Conservation (phyloP, 1,140 invertebrate genomes). For the Drosophila leontia region DNA sequence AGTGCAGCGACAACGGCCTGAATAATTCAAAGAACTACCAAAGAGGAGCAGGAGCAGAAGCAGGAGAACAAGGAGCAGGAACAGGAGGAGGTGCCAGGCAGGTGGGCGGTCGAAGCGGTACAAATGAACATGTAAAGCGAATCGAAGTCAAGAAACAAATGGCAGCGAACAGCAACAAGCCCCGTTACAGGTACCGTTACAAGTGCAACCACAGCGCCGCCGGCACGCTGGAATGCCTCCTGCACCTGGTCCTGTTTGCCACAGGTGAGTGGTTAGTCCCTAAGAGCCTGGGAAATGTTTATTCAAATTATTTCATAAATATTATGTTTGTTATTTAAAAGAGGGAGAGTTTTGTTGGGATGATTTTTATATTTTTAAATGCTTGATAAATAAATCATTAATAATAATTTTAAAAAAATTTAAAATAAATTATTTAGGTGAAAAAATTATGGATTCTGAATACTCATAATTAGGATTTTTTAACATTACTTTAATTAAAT, state of each 20-base stretch:
- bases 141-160: constrained; percentile 26
- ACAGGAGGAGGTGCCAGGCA: not conserved
- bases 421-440: not conserved
- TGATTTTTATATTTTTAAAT: no score
- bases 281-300: no score
- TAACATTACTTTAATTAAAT: not conserved
- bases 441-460: not conserved
- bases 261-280: constrained; percentile 47
- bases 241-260: constrained; percentile 62
- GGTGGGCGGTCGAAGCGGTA: not conserved
- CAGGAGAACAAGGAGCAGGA: no score
- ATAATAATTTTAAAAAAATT: not conserved
- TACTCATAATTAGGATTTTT: not conserved
- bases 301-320: not conserved
- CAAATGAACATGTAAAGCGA: constrained; percentile 56
- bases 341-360: not conserved
- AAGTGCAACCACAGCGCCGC: constrained; percentile 45
- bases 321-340: no score
- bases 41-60: not conserved
- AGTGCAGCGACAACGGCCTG: constrained; percentile 32
- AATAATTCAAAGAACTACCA: constrained; percentile 47
- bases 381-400: not conserved
- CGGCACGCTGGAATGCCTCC: constrained; percentile 62
- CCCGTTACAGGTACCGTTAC: constrained; percentile 26
- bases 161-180: constrained; percentile 57